Evolutionary conservation across 2,888 invertebrate genomes (phyloP).

Genomic region (Ctena decussata): DNA sequence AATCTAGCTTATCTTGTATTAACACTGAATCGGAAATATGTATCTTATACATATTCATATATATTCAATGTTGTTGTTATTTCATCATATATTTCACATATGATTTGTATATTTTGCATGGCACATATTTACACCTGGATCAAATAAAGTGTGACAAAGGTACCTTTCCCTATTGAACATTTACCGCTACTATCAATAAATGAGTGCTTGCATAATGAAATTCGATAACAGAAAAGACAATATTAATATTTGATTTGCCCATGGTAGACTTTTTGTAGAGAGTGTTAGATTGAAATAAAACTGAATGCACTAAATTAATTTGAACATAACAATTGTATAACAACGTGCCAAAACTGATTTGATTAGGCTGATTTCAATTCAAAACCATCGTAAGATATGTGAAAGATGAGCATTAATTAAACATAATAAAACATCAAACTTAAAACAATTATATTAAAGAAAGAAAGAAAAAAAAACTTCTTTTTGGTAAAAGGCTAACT

Average conservation of each 20-base stretch:
- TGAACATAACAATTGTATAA: slow-evolving; percentile 2
- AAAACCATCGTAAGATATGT: background rate
- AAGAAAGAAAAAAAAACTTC: background rate
- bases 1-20: too few species aligned
- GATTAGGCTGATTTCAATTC: slow-evolving; percentile 47
- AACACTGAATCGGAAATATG: too few species aligned
- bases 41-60: too few species aligned
- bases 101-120: too few species aligned
- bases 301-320: slow-evolving; percentile 10
- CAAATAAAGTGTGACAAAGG: too few species aligned
- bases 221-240: background rate
- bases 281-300: slow-evolving; percentile 51
- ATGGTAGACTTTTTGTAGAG: slow-evolving; percentile 48
- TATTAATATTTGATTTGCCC: slow-evolving; percentile 48
- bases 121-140: too few species aligned
- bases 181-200: background rate
- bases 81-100: too few species aligned
- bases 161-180: too few species aligned
- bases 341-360: slow-evolving; percentile 5
- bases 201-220: background rate
- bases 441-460: background rate
- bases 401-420: background rate
- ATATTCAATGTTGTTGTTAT: too few species aligned
- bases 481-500: background rate
- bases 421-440: background rate